Conservation (phyloP, 2,888 invertebrate species). For the Tetanocera ferruginea region DNA sequence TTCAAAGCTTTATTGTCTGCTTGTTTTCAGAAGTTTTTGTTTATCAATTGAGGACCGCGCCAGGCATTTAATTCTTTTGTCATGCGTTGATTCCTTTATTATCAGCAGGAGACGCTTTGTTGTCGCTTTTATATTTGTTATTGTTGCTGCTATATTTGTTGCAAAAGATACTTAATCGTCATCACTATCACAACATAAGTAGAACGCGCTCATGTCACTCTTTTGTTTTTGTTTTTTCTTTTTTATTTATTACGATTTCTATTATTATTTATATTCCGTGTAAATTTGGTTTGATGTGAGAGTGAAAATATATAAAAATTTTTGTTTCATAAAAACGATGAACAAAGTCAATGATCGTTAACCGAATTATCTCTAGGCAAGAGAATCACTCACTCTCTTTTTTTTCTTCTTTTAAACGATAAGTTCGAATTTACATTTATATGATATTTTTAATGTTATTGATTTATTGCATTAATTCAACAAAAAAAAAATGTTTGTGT, state of each 20-base stretch:
- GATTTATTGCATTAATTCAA: no score
- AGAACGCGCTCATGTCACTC: slow-evolving; percentile 23
- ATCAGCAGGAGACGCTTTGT: slow-evolving; percentile 19
- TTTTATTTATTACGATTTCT: slow-evolving; percentile 4
- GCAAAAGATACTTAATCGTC: slow-evolving; percentile 21
- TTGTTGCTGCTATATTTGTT: slow-evolving; percentile 10
- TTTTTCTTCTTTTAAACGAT: not conserved
- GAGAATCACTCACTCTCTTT: not conserved
- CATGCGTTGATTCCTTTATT: slow-evolving; percentile 9
- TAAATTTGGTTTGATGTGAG: not conserved
- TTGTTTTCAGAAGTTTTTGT: not conserved
- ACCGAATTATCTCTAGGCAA: slow-evolving; percentile 29
- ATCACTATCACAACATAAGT: slow-evolving; percentile 33
- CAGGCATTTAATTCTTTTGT: slow-evolving; percentile 26
- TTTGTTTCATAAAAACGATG: not conserved
- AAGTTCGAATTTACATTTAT: no score
- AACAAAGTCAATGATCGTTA: slow-evolving; percentile 39
- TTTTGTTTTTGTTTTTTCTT: not conserved
- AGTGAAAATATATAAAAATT: not conserved
- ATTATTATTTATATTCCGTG: not conserved
- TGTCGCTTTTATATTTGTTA: not conserved
- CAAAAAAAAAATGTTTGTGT: not conserved
- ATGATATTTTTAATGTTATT: no score
- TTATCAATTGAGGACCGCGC: not conserved
- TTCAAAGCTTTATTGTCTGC: no score